Base-by-base conservation (phyloP, 2,797 vertebrate species). In the Tauraco hartlaubi region DNA sequence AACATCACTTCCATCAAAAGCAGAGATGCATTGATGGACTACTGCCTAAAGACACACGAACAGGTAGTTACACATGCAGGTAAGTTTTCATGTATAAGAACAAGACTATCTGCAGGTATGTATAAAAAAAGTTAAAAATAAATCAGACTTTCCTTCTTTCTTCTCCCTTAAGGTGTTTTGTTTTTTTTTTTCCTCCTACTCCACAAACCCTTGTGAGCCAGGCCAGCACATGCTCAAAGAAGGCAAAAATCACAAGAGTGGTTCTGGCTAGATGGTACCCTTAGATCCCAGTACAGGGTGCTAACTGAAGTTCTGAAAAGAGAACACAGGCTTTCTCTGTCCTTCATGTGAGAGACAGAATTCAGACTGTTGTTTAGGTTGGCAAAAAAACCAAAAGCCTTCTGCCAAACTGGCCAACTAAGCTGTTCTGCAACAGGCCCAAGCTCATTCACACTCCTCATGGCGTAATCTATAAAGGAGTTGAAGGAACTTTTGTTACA, bases 281-380 rank as follows among this genome's bases (percentile, higher is more conserved):
- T 81, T 25, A 80, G 64, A 52, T 29, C 87, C 75, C 92, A 92
- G 18, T 5, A 67, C 9, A 1, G 78, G 61, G 81, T 16, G 49
- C 66, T 28, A 67, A 0, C 52, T 91, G 81, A 54, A 51, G 78
- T 9, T 83, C 80, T 94, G 76, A 43, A 29, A 46, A 49, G 58
- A 90, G 79, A 92, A 84, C n/a, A 88, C 73, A 94, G 73, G 54
- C 92, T 86, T 41, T 62, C 33, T 63, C 80, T 92, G 94, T 94
- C 69, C 90, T 92, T 83, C 89, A 54, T 66, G 66, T 17, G 51
- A 92, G 86, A 95, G 78, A 79, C 49, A 80, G 41, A 92, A 55
- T 21, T 92, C 83, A 96, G 73, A 35, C 93, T 90, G 92, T 69
- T 96, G 88, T 94, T 96, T 96, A 35, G 74, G 33, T 92, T 97